Conservation (phyloP, 2,797 vertebrate species). For the Tamandua tetradactyla region DNA sequence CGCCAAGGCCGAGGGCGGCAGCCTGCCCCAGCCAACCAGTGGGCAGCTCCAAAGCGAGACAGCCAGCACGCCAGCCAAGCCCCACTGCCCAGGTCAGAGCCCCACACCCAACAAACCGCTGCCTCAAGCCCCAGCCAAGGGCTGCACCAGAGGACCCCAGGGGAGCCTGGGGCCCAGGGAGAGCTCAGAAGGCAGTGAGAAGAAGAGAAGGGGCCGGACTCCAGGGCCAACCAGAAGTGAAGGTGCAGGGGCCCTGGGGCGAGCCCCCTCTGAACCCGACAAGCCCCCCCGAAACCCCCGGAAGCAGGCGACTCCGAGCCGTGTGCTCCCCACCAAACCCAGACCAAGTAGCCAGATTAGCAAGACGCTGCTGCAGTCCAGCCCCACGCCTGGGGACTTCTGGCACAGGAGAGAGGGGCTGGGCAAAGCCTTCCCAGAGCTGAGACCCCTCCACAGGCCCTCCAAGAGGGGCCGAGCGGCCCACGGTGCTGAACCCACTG, state of each 20-base stretch:
- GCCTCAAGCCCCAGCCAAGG: slow-evolving; percentile 73
- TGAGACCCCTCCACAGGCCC: slow-evolving; percentile 88
- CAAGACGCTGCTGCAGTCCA: slow-evolving; percentile 86
- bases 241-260: slow-evolving; percentile 83
- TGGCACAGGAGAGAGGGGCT: slow-evolving; percentile 89
- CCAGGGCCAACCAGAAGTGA: slow-evolving; percentile 83
- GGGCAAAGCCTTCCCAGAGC: slow-evolving; percentile 88
- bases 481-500: slow-evolving; percentile 87
- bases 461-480: slow-evolving; percentile 87
- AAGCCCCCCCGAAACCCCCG: slow-evolving; percentile 60
- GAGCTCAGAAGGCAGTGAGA: slow-evolving; percentile 88
- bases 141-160: slow-evolving; percentile 88
- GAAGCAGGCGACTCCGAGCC: slow-evolving; percentile 90
- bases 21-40: slow-evolving; percentile 77
- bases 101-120: slow-evolving; percentile 84
- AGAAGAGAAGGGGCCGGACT: slow-evolving; percentile 88
- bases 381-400: slow-evolving; percentile 87
- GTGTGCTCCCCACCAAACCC: slow-evolving; percentile 88
- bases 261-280: background rate
- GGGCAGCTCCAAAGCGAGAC: slow-evolving; percentile 82
- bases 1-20: slow-evolving; percentile 65
- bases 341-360: slow-evolving; percentile 87
- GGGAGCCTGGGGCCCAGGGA: slow-evolving; percentile 89
- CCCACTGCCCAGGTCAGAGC: slow-evolving; percentile 60
- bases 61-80: slow-evolving; percentile 78